phyloP scores from a whole-genome alignment of 1,140 invertebrate species.

The Drosophila watanabei region DNA sequence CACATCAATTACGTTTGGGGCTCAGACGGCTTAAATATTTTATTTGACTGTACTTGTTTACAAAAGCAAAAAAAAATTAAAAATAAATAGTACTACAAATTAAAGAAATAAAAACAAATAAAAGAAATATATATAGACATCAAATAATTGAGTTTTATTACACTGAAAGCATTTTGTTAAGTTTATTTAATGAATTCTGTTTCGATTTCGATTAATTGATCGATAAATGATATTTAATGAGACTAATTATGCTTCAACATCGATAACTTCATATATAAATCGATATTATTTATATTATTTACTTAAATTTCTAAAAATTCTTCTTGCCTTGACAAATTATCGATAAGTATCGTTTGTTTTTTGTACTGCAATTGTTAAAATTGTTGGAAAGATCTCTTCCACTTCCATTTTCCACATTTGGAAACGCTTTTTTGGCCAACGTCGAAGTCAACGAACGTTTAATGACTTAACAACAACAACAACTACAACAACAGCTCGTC shows the following conservation, averaged over 20 bases:
- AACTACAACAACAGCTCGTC: slow-evolving; percentile 11
- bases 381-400: slow-evolving; percentile 27
- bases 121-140: background rate
- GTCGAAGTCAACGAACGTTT: slow-evolving; percentile 56
- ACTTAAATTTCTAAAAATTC: background rate
- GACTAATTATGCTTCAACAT: too few relatives aligned
- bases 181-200: too few relatives aligned
- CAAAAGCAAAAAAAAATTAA: slow-evolving; percentile 12
- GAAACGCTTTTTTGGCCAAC: slow-evolving; percentile 22
- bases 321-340: background rate
- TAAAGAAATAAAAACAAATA: background rate
- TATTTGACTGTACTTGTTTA: slow-evolving; percentile 56
- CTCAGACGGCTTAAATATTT: slow-evolving; percentile 31
- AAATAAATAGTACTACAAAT: background rate
- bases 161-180: background rate
- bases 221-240: background rate
- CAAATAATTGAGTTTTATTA: background rate
- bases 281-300: too few relatives aligned
- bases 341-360: background rate
- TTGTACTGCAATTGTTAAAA: slow-evolving; percentile 23
- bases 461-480: slow-evolving; percentile 43
- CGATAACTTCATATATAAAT: too few relatives aligned
- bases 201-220: background rate
- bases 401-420: slow-evolving; percentile 10
- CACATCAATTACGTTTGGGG: slow-evolving; percentile 75